Base-by-base conservation (phyloP, 2,797 vertebrate genomes). In the Chrosomus eos region DNA sequence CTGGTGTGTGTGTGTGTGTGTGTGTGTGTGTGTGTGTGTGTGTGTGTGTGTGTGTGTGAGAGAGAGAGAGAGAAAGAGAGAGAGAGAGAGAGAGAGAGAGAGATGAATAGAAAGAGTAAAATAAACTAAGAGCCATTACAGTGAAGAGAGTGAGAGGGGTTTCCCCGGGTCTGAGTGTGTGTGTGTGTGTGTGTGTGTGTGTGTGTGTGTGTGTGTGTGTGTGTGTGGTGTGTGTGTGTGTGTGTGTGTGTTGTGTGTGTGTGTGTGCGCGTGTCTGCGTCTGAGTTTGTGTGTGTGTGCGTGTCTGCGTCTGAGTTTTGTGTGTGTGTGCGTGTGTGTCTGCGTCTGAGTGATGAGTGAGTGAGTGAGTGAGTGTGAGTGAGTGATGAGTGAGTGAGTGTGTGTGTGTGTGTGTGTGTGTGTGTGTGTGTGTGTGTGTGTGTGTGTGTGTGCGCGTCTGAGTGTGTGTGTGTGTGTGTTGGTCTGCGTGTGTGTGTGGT, bases 101-200 rank as follows among this genome's bases (percentile, higher is more conserved):
- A 38, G 33, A n/a, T 28, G 36, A 43, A 43, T n/a, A 60, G 53
- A 77, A 43, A 77, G 55, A 60, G 55, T 38, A 43, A 43, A 77
- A 55, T 3, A 76, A 76, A 76, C 28, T 38, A 7, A 58, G 74
- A 19, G 51, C 51, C 53, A 77, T 62, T 77, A 58, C 21, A 58
- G 10, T 33, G 28, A 58, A 53, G 26, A 23, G 31, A 55, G 53
- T 33, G 31, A 31, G 19, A 18, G 74, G 74, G 53, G 23, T n/a
- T 77, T 77, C 74, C 53, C 74, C 53, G 0, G 33, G 11, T 77
- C n/a, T 55, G 13, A 8, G 21, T 23, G 48, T 13, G 66, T 23
- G 40, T 28, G 11, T 5, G 31, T 67, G 62, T 72, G 26, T 48
- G 45, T 74, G 18, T 43, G 38, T 45, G 43, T 45, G 43, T n/a